phyloP scores from a whole-genome alignment of 2,113 vertebrate species.

The Stercorarius parasiticus region DNA sequence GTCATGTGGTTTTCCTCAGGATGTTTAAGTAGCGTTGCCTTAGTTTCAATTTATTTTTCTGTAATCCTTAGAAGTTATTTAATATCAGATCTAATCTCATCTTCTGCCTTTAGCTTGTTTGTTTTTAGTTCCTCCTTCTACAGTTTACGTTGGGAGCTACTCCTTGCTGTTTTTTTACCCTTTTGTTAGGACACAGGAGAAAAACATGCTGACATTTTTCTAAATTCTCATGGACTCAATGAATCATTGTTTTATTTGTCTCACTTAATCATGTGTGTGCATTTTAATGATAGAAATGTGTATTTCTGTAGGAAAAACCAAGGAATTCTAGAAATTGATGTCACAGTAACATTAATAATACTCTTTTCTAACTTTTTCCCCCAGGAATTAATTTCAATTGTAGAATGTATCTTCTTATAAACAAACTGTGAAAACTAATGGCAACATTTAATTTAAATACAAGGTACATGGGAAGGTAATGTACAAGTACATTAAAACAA shows the following conservation, averaged over 20 bases:
- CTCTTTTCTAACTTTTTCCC: neutral
- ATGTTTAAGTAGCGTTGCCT: slow-evolving; percentile 10
- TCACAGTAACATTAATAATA: neutral
- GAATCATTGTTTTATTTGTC: neutral
- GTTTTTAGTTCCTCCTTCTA: neutral
- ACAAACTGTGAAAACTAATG: slow-evolving; percentile 43
- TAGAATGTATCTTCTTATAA: slow-evolving; percentile 41
- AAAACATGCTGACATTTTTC: neutral
- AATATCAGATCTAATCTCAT: neutral
- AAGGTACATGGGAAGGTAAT: slow-evolving; percentile 35
- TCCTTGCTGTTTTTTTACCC: neutral
- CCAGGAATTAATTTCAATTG: slow-evolving; percentile 32
- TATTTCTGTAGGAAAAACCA: neutral
- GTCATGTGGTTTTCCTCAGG: slow-evolving; percentile 7
- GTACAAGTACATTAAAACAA: neutral
- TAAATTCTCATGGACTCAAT: neutral
- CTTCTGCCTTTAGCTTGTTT: neutral
- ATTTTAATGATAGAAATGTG: neutral
- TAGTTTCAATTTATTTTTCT: slow-evolving; percentile 36
- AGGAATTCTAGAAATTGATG: neutral
- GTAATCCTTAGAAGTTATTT: slow-evolving; percentile 11
- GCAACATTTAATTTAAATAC: slow-evolving; percentile 50
- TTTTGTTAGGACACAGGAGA: neutral
- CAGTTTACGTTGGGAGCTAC: neutral
- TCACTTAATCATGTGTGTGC: neutral